Evolutionary conservation across 1,140 invertebrate species (phyloP).

Genomic region (Notospermus geniculatus): DNA sequence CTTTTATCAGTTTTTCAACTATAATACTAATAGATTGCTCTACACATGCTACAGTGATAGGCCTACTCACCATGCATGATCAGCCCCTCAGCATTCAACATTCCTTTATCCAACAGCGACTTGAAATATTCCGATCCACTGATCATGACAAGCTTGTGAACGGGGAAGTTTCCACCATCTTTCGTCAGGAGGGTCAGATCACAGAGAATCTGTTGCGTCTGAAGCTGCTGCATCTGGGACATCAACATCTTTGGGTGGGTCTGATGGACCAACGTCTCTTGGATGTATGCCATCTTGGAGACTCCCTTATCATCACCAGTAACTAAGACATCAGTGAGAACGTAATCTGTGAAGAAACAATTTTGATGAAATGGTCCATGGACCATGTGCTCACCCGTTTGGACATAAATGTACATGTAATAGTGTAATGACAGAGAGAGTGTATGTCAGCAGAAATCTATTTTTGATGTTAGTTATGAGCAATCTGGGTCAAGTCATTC

Average conservation of each 20-base stretch:
- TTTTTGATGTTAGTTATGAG: no score
- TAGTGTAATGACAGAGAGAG: no score
- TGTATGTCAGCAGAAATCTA: no score
- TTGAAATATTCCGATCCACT: constrained; percentile 17
- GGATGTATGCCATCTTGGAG: no score
- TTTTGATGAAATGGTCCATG: no score
- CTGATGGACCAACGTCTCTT: constrained; percentile 1
- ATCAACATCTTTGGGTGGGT: constrained; percentile 2
- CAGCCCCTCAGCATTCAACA: background rate
- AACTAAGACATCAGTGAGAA: no score
- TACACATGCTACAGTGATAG: background rate
- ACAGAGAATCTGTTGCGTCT: constrained; percentile 15
- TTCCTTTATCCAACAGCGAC: constrained; percentile 6
- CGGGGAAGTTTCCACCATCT: constrained; percentile 15
- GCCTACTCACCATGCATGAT: background rate
- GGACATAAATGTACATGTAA: no score
- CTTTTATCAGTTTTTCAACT: no score
- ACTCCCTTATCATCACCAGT: no score
- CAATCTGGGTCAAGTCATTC: no score
- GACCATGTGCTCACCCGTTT: no score
- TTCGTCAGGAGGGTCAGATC: constrained; percentile 9
- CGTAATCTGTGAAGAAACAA: no score
- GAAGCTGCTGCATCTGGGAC: constrained; percentile 14
- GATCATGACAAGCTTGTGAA: constrained; percentile 18
- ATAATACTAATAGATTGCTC: background rate